A percentile compares a stretch with the other conserved stretches of the same genome.
Conservation (phyloP, 2,888 invertebrate genomes). For the Pachliopta kotzebuea region DNA sequence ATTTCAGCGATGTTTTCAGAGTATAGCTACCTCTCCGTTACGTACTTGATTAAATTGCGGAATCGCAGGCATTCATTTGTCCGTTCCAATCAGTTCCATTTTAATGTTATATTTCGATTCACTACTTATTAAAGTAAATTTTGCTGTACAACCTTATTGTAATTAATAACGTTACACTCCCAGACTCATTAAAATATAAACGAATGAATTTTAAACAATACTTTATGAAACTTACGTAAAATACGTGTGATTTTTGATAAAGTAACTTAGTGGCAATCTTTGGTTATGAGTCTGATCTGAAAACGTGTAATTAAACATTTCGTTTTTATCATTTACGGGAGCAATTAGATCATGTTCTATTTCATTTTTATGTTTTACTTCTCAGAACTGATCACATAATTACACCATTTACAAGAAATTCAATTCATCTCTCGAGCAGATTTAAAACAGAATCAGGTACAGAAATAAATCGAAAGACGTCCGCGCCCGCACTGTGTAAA, state of each 20-base stretch:
- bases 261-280: no score
- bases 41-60: neutral
- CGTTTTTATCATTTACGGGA: no score
- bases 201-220: neutral
- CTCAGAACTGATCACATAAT: neutral
- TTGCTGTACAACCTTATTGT: neutral
- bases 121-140: neutral
- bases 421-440: neutral
- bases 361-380: neutral
- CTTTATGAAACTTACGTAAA: neutral
- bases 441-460: conserved; percentile 10
- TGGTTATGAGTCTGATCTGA: no score
- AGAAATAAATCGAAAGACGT: conserved; percentile 23
- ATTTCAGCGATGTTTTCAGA: conserved; percentile 8
- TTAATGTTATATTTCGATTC: neutral
- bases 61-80: neutral
- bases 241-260: neutral
- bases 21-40: neutral
- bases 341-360: neutral
- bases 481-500: conserved; percentile 28
- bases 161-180: neutral
- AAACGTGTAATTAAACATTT: no score
- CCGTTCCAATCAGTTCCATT: neutral
- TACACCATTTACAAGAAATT: conserved; percentile 1
- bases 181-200: neutral